Evolutionary conservation across 2,797 vertebrate genomes (phyloP).

Genomic region (Vireo griseus): DNA sequence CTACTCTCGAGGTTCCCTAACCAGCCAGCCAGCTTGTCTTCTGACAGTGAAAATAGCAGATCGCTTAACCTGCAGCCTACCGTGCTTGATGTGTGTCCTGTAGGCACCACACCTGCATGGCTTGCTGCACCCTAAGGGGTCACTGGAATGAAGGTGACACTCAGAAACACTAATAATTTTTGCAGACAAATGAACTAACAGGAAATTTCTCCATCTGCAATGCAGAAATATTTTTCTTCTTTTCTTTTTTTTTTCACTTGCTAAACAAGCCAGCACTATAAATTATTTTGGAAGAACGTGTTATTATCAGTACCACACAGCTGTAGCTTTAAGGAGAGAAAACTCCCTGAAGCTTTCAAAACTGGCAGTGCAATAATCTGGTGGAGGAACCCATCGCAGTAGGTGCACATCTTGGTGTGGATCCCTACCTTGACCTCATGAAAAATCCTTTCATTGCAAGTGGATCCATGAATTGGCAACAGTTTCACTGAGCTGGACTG

Average conservation of each 20-base stretch:
- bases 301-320: constrained; percentile 13
- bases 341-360: not conserved
- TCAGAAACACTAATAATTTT: not conserved
- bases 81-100: not conserved
- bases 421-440: not conserved
- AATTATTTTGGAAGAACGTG: not conserved
- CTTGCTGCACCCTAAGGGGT: not conserved
- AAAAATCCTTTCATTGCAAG: not conserved
- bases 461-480: not conserved
- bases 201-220: not conserved
- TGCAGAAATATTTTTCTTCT: not conserved
- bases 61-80: not conserved
- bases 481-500: not conserved
- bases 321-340: not conserved
- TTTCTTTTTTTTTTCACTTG: not conserved
- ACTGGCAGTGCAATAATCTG: not conserved
- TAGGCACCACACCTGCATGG: not conserved
- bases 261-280: not conserved
- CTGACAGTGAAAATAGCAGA: not conserved
- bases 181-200: not conserved
- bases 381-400: not conserved
- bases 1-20: not conserved
- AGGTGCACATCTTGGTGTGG: not conserved
- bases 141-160: not conserved
- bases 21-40: not conserved